Conservation (phyloP, 2,888 invertebrate genomes). For the Spicauda simplicius region DNA sequence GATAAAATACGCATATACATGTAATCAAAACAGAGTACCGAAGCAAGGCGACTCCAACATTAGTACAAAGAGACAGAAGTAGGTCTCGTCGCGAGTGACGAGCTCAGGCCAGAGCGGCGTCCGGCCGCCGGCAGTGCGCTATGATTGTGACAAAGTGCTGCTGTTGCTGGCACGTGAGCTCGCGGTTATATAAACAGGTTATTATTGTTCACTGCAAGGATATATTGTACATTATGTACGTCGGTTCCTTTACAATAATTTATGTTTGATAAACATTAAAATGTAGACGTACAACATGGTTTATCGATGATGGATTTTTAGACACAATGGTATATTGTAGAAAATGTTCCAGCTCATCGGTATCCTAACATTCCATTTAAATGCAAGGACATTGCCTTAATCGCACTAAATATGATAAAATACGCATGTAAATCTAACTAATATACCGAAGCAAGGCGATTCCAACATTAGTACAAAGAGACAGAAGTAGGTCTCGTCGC, state of each 20-base stretch:
- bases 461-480: conserved; percentile 9
- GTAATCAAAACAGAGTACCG: conserved; percentile 2
- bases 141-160: conserved; percentile 39
- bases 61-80: conserved; percentile 19
- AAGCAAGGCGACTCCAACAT: conserved; percentile 21
- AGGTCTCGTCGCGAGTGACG: conserved; percentile 18
- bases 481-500: conserved; percentile 25
- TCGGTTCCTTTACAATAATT: no score
- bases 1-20: background rate
- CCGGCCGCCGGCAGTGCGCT: conserved; percentile 27
- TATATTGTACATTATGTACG: no score
- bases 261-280: no score
- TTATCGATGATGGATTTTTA: no score
- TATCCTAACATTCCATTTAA: no score
- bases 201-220: no score
- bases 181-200: background rate
- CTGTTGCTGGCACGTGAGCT: conserved; percentile 19
- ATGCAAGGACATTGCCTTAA: no score
- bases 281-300: no score
- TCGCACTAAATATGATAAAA: no score
- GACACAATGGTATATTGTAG: no score
- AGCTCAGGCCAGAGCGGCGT: conserved; percentile 12
- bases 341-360: no score
- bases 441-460: conserved; percentile 21
- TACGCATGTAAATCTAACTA: background rate